Percentiles rank a stretch among this genome's conserved stretches.
These are phyloP conservation scores for Callosobruchus maculatus DNA, from an alignment of 2,888 invertebrate genomes.

Conservation along the genomic window DNA sequence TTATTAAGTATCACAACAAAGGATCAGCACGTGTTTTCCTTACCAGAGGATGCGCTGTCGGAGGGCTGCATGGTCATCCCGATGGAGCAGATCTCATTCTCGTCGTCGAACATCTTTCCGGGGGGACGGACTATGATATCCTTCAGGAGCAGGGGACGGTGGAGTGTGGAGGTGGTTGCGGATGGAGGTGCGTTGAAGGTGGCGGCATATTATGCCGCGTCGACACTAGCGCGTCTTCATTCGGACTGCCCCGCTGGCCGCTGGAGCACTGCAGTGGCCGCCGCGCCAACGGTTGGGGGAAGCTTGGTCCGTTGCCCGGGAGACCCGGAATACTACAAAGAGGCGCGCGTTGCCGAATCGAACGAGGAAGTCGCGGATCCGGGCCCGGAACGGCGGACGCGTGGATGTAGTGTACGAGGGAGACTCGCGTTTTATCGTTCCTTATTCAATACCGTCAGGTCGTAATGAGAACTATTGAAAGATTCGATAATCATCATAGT, in stretches of 20 bases:
- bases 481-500: too few species aligned
- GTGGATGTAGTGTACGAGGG: not conserved
- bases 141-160: not conserved
- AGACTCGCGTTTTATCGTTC: too few species aligned
- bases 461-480: too few species aligned
- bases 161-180: not conserved
- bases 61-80: constrained; percentile 77
- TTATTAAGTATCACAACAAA: not conserved
- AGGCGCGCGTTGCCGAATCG: constrained; percentile 7
- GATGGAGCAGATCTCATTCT: constrained; percentile 78
- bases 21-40: constrained; percentile 34
- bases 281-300: too few species aligned
- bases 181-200: not conserved
- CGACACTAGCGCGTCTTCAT: constrained; percentile 9
- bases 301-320: constrained; percentile 37
- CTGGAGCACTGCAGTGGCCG: constrained; percentile 21
- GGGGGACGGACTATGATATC: too few species aligned
- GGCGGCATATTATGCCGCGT: not conserved
- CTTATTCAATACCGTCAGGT: too few species aligned
- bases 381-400: not conserved
- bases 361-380: too few species aligned
- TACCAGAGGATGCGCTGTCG: constrained; percentile 72
- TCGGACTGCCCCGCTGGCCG: constrained; percentile 14
- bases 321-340: constrained; percentile 19
- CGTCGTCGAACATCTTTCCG: constrained; percentile 62